Percentiles rank a stretch among this genome's conserved stretches.
phyloP scores from a whole-genome alignment of 2,797 vertebrate genomes.

The Danio jaintianensis region DNA sequence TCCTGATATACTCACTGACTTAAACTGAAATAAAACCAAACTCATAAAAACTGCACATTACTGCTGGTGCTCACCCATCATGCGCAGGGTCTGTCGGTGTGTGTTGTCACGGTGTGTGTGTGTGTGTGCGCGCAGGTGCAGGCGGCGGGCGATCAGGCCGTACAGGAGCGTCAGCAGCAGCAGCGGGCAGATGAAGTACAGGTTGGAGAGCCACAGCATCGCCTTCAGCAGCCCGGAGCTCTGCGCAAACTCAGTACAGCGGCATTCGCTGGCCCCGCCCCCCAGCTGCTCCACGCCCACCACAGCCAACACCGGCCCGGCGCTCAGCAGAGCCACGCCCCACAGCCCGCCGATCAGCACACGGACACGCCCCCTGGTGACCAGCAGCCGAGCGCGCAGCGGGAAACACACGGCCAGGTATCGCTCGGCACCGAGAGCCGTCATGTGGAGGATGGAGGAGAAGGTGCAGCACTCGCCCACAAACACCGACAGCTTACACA shows the following conservation, averaged over 20 bases:
- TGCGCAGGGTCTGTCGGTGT: constrained; percentile 63
- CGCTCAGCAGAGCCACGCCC: constrained; percentile 75
- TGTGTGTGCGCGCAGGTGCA: constrained; percentile 72
- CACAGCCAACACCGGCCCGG: constrained; percentile 77
- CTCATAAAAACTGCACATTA: too few species aligned
- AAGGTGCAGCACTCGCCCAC: constrained; percentile 84
- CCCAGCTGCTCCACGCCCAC: constrained; percentile 78
- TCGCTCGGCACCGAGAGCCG: constrained; percentile 81
- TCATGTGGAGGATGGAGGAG: constrained; percentile 85
- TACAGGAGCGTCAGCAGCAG: constrained; percentile 79
- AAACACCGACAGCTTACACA: constrained; percentile 82
- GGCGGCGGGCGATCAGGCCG: constrained; percentile 79
- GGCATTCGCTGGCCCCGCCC: constrained; percentile 75
- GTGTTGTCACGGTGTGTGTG: constrained; percentile 51
- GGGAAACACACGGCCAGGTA: constrained; percentile 84
- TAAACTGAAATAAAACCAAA: too few species aligned
- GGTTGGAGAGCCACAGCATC: constrained; percentile 82
- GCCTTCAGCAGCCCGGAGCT: constrained; percentile 76
- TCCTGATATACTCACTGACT: too few species aligned
- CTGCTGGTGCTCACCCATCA: constrained; percentile 63
- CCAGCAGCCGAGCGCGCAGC: constrained; percentile 76
- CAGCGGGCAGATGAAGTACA: constrained; percentile 83
- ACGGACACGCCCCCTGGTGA: constrained; percentile 77
- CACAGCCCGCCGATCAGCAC: constrained; percentile 79
- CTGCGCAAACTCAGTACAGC: constrained; percentile 72